phyloP scores from a whole-genome alignment of 2,113 vertebrate species.

The Lycaon pictus region DNA sequence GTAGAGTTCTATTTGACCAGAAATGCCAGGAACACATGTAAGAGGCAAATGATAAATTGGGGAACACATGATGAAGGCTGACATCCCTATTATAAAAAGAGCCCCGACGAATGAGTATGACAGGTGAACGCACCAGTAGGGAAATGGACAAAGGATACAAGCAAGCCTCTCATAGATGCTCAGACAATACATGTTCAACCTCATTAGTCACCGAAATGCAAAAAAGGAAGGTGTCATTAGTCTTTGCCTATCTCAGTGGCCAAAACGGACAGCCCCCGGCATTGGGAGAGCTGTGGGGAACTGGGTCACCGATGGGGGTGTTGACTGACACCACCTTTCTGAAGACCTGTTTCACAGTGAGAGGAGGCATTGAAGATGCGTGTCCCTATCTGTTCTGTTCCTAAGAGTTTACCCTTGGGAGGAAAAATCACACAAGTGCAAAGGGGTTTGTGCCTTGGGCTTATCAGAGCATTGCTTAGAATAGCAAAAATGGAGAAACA shows the following conservation, averaged over 20 bases:
- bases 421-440: neutral
- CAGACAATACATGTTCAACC: neutral
- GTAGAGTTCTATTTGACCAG: neutral
- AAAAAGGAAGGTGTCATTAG: rapidly evolving
- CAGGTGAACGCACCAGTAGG: neutral
- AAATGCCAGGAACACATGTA: neutral
- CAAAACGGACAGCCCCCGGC: rapidly evolving
- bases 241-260: neutral
- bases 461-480: neutral
- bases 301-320: neutral
- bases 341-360: neutral
- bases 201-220: neutral
- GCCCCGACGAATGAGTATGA: neutral
- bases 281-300: neutral
- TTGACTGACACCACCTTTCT: neutral
- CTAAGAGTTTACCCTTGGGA: neutral
- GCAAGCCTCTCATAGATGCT: neutral
- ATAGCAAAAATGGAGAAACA: neutral
- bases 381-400: rapidly evolving
- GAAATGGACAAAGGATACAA: neutral
- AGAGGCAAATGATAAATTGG: neutral
- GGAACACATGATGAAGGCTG: neutral
- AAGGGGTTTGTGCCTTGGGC: neutral
- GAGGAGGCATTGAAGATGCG: neutral
- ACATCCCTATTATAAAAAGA: neutral